A percentile compares a stretch with the other conserved stretches of the same genome.
phyloP scores from a whole-genome alignment of 1,140 invertebrate species.

The Heliconius melpomene region DNA sequence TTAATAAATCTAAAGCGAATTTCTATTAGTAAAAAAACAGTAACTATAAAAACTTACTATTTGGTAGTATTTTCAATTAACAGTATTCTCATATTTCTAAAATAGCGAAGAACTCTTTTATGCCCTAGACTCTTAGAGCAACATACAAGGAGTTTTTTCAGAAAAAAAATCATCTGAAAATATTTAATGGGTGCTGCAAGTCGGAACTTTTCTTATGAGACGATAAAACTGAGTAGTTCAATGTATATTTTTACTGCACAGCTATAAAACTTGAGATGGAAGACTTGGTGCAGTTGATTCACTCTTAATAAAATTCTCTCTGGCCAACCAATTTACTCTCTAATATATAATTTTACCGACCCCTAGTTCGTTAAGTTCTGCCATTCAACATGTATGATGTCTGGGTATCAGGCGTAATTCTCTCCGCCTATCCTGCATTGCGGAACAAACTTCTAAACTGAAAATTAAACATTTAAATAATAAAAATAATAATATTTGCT shows the following conservation, averaged over 20 bases:
- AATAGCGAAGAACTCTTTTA: background rate
- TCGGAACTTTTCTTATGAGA: conserved; percentile 10
- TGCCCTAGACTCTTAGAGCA: background rate
- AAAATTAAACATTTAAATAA: background rate
- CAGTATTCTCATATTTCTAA: background rate
- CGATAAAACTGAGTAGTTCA: conserved; percentile 9
- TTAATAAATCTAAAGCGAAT: too few species aligned
- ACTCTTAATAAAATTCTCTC: background rate
- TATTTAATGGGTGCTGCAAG: background rate
- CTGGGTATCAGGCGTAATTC: too few species aligned
- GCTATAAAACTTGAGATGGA: conserved; percentile 1
- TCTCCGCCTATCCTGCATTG: too few species aligned
- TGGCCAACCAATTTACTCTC: background rate
- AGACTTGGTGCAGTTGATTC: conserved; percentile 11
- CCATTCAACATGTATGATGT: too few species aligned
- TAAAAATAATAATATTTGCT: background rate
- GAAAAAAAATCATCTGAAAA: background rate
- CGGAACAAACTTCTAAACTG: background rate
- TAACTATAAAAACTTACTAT: background rate
- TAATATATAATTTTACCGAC: background rate
- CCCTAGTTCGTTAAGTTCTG: too few species aligned
- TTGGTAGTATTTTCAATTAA: background rate
- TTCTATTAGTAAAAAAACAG: too few species aligned
- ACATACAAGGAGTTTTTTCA: background rate
- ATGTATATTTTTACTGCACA: conserved; percentile 9